Conservation (phyloP, 2,113 vertebrate genomes). For the Glareola pratincola region DNA sequence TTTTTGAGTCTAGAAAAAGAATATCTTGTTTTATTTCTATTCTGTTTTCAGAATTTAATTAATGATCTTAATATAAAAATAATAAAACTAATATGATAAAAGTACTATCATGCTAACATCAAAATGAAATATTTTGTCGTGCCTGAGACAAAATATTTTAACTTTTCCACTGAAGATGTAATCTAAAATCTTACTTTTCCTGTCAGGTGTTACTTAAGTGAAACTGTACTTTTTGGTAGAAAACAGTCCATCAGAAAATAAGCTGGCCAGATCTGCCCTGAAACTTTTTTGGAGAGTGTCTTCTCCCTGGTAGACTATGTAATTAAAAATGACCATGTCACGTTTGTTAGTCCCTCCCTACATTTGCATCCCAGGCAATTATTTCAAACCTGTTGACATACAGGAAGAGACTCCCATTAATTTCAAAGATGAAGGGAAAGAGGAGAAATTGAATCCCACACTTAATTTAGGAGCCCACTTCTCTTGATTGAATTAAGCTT, state of each 20-base stretch:
- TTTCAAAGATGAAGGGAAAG: neutral
- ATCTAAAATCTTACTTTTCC: neutral
- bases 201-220: neutral
- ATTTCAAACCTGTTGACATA: neutral
- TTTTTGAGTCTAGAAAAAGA: neutral
- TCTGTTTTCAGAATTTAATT: neutral
- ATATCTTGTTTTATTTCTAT: neutral
- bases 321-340: neutral
- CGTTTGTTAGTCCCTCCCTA: fast-evolving
- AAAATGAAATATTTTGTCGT: neutral
- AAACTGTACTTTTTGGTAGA: neutral
- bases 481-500: conserved; percentile 48
- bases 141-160: neutral
- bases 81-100: neutral
- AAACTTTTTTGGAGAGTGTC: neutral
- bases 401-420: neutral
- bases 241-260: neutral
- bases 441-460: neutral
- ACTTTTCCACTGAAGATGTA: neutral
- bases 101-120: neutral
- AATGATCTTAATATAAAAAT: neutral
- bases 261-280: neutral
- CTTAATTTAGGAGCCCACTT: conserved; percentile 45
- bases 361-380: neutral
- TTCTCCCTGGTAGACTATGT: neutral